phyloP scores from a whole-genome alignment of 1,140 invertebrate genomes.

The Platorchestia sp. region DNA sequence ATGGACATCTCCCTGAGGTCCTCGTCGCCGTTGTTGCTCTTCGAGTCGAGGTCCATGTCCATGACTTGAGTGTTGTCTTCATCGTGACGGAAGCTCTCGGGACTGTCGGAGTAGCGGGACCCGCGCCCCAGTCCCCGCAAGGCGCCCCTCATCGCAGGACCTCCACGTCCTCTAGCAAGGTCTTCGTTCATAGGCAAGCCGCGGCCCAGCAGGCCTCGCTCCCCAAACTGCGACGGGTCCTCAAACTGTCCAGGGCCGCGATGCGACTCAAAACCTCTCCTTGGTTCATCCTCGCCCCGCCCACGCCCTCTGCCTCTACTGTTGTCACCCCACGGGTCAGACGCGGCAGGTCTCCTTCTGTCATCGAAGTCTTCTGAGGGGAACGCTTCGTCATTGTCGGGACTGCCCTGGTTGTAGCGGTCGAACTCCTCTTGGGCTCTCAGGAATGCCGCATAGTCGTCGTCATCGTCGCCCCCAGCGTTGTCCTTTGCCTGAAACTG shows the following conservation, averaged over 20 bases:
- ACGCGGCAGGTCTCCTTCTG: neutral
- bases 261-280: neutral
- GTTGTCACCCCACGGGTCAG: neutral
- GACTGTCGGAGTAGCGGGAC: neutral
- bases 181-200: neutral
- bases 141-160: neutral
- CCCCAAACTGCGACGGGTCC: neutral
- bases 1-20: neutral
- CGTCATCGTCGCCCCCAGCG: neutral
- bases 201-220: neutral
- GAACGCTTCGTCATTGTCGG: neutral
- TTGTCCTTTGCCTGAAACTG: neutral
- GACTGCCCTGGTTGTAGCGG: slow-evolving; percentile 33
- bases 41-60: slow-evolving; percentile 41
- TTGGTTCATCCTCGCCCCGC: neutral
- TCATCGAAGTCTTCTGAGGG: neutral
- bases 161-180: slow-evolving; percentile 1
- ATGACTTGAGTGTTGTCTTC: slow-evolving; percentile 45
- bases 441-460: slow-evolving; percentile 6
- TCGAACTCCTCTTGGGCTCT: slow-evolving; percentile 39
- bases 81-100: neutral
- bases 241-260: neutral
- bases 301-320: neutral
- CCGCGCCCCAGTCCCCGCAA: neutral
- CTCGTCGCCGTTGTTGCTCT: slow-evolving; percentile 31